Base-by-base conservation (phyloP, 2,797 vertebrate species). In the Tokudaia muenninki region DNA sequence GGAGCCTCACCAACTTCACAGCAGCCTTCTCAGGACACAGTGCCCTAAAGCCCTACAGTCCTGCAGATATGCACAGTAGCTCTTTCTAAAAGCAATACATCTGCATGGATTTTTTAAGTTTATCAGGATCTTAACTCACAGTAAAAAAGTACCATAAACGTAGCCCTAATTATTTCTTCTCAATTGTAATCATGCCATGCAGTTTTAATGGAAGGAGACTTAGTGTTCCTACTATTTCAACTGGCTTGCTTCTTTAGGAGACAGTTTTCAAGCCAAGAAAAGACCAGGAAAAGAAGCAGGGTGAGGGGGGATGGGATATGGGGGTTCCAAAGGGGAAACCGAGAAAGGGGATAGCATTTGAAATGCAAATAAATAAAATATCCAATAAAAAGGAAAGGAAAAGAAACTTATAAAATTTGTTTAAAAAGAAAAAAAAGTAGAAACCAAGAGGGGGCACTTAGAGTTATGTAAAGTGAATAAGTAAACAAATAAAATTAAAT, bases 141-240 rank as follows among this genome's bases (percentile, higher is more conserved):
- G 24, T 55, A 87, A 81, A 94, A 97, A 97, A n/a, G 19, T 61
- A 84, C 79, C 6, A 86, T 41, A 92, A 88, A 78, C 44, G 47
- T 90, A 67, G 34, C 19, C 12, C 65, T 87, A 16, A 87, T 41
- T 67, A 92, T 44, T 74, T 81, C 22, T 57, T 92, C 77, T 59
- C 65, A 92, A 34, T 34, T 22, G 14, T 44, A 89, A 84, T 4
- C 86, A 89, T 14, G 59, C 29, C 37, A 2, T 72, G 47, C 50
- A 80, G 70, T 83, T 93, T 93, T 79, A 87, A 92, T 65, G 87
- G 52, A 90, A 75, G 11, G 21, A 87, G 41, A 57, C 17, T n/a
- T 65, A 37, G 31, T 88, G n/a, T 86, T 90, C 78, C 79, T 81
- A 61, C 34, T 50, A 31, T 78, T 86, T 92, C 52, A 84, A 93